Evolutionary conservation across 2,888 invertebrate species (phyloP).

Genomic region (Acanthosepion pharaonis): DNA sequence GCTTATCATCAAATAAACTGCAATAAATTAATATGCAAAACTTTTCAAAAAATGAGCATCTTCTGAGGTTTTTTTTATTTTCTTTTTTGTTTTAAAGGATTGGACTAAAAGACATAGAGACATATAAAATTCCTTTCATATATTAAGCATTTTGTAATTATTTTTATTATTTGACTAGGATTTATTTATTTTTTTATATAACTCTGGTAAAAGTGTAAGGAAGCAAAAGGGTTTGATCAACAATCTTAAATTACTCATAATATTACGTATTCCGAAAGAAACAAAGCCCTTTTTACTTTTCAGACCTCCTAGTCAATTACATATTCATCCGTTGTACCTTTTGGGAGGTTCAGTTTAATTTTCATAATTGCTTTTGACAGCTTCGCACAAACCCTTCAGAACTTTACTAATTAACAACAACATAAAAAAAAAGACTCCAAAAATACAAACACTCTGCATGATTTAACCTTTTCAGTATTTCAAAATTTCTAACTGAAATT

Average conservation of each 20-base stretch:
- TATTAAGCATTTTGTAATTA: neutral
- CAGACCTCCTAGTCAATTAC: neutral
- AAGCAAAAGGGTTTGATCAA: neutral
- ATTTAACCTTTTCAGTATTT: conserved; percentile 25
- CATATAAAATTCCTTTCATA: neutral
- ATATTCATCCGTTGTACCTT: neutral
- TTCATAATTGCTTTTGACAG: conserved; percentile 9
- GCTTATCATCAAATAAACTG: neutral
- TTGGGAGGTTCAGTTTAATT: neutral
- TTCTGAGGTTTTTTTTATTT: neutral
- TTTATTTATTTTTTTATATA: neutral
- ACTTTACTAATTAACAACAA: neutral
- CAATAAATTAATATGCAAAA: too few relatives aligned
- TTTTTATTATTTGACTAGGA: neutral
- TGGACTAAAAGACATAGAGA: neutral
- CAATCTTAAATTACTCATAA: neutral
- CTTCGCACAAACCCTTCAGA: neutral
- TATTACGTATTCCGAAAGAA: neutral
- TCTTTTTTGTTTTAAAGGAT: neutral
- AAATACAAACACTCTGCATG: neutral
- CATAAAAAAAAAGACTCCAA: neutral
- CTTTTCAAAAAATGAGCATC: neutral
- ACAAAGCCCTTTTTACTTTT: neutral
- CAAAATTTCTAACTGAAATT: neutral
- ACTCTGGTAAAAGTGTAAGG: neutral